phyloP scores from a whole-genome alignment of 2,888 invertebrate species.

The Cephus rjabovi region DNA sequence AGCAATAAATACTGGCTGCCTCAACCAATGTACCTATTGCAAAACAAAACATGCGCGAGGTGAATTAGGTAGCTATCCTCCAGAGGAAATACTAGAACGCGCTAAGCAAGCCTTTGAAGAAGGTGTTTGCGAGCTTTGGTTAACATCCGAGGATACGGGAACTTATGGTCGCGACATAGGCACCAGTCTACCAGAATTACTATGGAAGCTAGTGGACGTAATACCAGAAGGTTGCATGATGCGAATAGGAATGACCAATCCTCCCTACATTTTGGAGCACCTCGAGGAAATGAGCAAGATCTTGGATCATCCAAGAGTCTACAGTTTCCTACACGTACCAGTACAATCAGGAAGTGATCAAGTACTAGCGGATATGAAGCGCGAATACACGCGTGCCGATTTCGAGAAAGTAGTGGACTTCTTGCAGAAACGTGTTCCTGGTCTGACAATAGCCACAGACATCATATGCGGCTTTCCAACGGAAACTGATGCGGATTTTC shows the following conservation, averaged over 20 bases:
- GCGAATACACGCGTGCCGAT: slow-evolving; percentile 92
- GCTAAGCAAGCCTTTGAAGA: slow-evolving; percentile 89
- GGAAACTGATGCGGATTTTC: slow-evolving; percentile 91
- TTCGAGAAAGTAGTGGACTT: slow-evolving; percentile 91
- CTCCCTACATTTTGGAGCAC: slow-evolving; percentile 97
- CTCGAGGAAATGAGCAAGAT: slow-evolving; percentile 89
- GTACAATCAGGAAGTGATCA: slow-evolving; percentile 98
- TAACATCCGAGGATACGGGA: slow-evolving; percentile 98
- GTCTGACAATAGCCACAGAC: slow-evolving; percentile 95
- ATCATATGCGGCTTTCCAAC: slow-evolving; percentile 99
- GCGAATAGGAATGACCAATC: slow-evolving; percentile 97
- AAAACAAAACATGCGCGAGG: slow-evolving; percentile 98
- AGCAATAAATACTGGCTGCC: slow-evolving; percentile 94
- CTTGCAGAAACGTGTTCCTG: slow-evolving; percentile 83
- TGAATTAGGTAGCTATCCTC: slow-evolving; percentile 93
- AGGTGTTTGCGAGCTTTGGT: slow-evolving; percentile 96
- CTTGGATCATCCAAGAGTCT: slow-evolving; percentile 88
- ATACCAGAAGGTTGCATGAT: slow-evolving; percentile 82
- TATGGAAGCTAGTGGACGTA: slow-evolving; percentile 85
- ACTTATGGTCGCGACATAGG: slow-evolving; percentile 97
- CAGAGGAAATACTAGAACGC: slow-evolving; percentile 88
- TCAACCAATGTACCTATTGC: slow-evolving; percentile 99
- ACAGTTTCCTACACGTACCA: slow-evolving; percentile 96
- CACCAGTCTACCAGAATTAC: slow-evolving; percentile 84
- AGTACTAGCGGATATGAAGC: slow-evolving; percentile 94